Evolutionary conservation across 2,888 invertebrate genomes (phyloP), one percentile per base, ranked within the genome.

Genomic region (Copidosoma aretas): DNA sequence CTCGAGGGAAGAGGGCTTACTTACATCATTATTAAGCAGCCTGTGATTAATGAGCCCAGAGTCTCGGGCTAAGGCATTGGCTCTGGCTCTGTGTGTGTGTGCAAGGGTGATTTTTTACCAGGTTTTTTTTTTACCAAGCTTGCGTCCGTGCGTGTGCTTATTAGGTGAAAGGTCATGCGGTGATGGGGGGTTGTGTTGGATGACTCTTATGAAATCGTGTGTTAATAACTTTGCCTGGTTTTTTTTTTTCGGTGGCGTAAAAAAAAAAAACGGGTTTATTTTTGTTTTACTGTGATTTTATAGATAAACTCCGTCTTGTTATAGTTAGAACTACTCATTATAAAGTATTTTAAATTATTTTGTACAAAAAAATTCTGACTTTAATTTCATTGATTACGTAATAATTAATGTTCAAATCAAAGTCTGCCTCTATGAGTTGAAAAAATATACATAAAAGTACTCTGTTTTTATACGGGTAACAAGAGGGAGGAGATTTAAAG

Each of bases 1-100:
- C 67, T 69, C 61, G 53, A 57, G 57, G 46, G 32, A 71, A 65
- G 41, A 41, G 41, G 67, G 53, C 57, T 71, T 71, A 46, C 57
- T 71, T 71, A 71, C 68, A 71, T 67, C 71, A 62, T 71, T 70
- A 71, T 71, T 67, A 71, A 71, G 62, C 64, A 68, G 69, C 49
- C 46, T 46, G 62, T 71, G 71, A 71, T 71, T 71, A 71, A 71
- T 67, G 71, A 71, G 61, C 62, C 59, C 39, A 43, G 21, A 52
- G n/a, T 63, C 51, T 51, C n/a, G 57, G 54, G 32, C 8, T 32
- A 32, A 32, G 32, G 32, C 57, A 32, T 32, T 5, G 3, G 3
- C 4, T n/a, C 14, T 60, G 62, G 67, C 61, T 64, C 60, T n/a
- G 57, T 41, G 24, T 53, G 22, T 46, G 52, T 32, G 8, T 32